Conservation (phyloP, 30 jellyfish, hydroid and myxozoan genomes). For the Chrysaora quinquecirrha region DNA sequence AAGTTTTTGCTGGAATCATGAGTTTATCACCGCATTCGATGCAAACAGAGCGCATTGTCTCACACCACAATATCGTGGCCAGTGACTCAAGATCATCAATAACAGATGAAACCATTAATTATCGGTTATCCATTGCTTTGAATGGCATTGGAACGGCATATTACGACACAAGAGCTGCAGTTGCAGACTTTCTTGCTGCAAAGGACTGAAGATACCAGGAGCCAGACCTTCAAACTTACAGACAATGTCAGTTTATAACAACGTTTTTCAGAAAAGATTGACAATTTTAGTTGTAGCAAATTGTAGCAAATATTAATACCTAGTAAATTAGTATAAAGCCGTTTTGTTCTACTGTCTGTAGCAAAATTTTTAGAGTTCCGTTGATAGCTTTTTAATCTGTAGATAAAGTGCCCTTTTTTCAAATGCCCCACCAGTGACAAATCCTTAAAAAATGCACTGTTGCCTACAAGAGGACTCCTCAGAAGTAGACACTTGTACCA, state of each 20-base stretch:
- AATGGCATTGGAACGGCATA: conserved; percentile 46
- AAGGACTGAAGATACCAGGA: conserved; percentile 45
- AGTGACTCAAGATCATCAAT: conserved; percentile 30
- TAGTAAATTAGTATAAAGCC: no score
- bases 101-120: conserved; percentile 42
- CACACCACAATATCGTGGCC: conserved; percentile 41
- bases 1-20: conserved; percentile 31
- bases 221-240: conserved; percentile 33
- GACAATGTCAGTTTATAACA: conserved; percentile 29
- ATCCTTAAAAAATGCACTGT: no score
- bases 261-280: conserved; percentile 30
- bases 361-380: no score
- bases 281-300: conserved; percentile 17
- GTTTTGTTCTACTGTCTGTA: no score
- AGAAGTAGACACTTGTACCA: no score
- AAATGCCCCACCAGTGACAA: no score
- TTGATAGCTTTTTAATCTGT: no score
- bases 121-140: conserved; percentile 23
- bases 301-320: no score
- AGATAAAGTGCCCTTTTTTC: no score
- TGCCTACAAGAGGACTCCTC: no score
- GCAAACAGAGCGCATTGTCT: conserved; percentile 42
- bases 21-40: conserved; percentile 38
- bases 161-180: conserved; percentile 49
- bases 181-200: conserved; percentile 39